A percentile compares a stretch with the other conserved stretches of the same genome.
Evolutionary conservation across 2,113 vertebrate genomes (phyloP).

Genomic region (Dolichotis patagonum): DNA sequence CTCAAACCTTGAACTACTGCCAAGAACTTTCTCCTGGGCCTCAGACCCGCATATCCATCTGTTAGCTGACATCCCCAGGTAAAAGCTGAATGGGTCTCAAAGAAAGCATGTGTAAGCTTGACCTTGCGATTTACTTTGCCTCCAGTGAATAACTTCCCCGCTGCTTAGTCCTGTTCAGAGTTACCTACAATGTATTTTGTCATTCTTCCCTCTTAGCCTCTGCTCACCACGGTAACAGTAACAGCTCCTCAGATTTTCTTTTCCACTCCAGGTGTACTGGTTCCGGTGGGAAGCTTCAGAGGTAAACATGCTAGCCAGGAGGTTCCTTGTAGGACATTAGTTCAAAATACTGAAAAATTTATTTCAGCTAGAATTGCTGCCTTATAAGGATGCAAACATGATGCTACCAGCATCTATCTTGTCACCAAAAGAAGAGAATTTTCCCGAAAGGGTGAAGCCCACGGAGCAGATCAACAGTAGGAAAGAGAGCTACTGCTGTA

Average conservation of each 20-base stretch:
- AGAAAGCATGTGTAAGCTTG: constrained; percentile 7
- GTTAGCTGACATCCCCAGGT: neutral
- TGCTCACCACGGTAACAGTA: neutral
- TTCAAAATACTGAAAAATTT: neutral
- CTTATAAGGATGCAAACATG: neutral
- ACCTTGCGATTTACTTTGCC: neutral
- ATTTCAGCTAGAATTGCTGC: neutral
- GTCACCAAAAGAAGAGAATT: neutral
- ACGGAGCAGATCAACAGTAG: neutral
- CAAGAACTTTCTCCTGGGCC: constrained; percentile 51
- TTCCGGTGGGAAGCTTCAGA: neutral
- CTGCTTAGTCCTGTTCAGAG: neutral
- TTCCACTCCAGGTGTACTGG: neutral
- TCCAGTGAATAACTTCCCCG: neutral
- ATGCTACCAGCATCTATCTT: neutral
- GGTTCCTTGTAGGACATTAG: neutral
- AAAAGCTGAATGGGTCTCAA: neutral
- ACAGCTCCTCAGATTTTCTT: neutral
- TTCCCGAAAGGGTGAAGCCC: neutral
- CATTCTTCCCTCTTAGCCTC: neutral
- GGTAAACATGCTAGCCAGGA: neutral
- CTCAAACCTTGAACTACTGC: neutral
- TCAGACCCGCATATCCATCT: neutral
- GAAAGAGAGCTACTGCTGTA: neutral
- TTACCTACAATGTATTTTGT: neutral